Evolutionary conservation across 2,888 invertebrate species (phyloP).

Genomic region (Neoaliturus tenellus): DNA sequence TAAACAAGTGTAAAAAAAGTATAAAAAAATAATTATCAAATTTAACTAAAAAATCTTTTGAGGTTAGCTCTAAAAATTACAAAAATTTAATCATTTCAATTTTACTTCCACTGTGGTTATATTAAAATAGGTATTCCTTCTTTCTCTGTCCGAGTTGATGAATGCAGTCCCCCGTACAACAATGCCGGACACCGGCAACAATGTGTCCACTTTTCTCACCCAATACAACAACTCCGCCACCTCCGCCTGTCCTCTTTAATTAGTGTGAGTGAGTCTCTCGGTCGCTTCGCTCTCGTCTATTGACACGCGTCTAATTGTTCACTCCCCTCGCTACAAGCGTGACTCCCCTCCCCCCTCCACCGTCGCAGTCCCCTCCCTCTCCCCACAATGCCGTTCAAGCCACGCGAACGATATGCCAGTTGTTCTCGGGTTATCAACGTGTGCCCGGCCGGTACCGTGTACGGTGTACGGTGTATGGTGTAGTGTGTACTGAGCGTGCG

Average conservation of each 20-base stretch:
- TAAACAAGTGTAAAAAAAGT: too few relatives aligned
- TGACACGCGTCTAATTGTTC: constrained; percentile 27
- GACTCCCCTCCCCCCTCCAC: neutral
- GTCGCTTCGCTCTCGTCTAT: constrained; percentile 6
- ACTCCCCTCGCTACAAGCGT: constrained; percentile 15
- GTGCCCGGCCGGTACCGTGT: neutral
- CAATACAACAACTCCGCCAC: neutral
- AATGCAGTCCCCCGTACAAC: neutral
- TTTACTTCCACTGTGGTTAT: neutral
- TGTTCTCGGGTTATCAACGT: neutral
- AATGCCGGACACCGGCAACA: neutral
- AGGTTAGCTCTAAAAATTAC: too few relatives aligned
- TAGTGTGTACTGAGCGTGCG: neutral
- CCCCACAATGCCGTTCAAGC: neutral
- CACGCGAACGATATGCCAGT: constrained; percentile 16
- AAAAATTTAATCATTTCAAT: too few relatives aligned
- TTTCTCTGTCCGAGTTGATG: neutral
- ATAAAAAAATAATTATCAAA: too few relatives aligned
- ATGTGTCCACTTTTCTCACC: neutral
- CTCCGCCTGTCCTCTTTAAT: neutral
- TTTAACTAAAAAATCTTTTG: too few relatives aligned
- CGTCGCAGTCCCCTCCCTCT: neutral
- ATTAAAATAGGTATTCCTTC: neutral
- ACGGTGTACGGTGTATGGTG: neutral
- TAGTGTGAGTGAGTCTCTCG: constrained; percentile 1